Percentiles rank a stretch among this genome's conserved stretches.
These are phyloP conservation scores for Tenthredo notha DNA, from an alignment of 2,888 invertebrate species.

Conservation along the genomic window DNA sequence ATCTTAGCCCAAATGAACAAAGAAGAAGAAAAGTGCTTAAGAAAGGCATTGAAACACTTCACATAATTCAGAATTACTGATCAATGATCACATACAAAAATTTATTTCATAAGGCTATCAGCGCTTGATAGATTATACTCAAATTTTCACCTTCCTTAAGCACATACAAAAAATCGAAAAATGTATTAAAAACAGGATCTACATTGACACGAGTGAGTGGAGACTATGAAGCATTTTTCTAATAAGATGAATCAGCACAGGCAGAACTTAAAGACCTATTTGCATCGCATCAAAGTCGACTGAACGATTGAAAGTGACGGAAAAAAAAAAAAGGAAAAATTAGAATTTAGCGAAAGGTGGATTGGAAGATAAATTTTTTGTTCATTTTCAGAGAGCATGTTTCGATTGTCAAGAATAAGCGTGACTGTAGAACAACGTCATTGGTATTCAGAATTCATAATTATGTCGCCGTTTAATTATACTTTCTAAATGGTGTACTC, in stretches of 20 bases:
- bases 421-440: background rate
- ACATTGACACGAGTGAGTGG: background rate
- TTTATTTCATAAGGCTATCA: background rate
- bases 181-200: background rate
- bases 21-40: background rate
- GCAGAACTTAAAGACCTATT: background rate
- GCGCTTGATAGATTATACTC: background rate
- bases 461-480: slow-evolving; percentile 33
- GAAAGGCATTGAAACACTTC: background rate
- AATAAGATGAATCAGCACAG: background rate
- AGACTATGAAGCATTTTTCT: background rate
- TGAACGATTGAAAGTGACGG: background rate
- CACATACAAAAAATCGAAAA: background rate
- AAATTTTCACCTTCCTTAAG: background rate
- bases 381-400: background rate
- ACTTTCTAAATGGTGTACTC: slow-evolving; percentile 47
- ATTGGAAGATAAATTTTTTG: background rate
- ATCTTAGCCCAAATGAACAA: background rate
- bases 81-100: background rate
- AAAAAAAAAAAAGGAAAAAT: background rate
- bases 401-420: background rate
- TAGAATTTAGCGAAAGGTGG: background rate
- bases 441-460: slow-evolving; percentile 41
- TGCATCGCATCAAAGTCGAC: background rate
- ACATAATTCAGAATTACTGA: background rate